Conservation (phyloP, 2,888 invertebrate genomes). For the Pomacea canaliculata region DNA sequence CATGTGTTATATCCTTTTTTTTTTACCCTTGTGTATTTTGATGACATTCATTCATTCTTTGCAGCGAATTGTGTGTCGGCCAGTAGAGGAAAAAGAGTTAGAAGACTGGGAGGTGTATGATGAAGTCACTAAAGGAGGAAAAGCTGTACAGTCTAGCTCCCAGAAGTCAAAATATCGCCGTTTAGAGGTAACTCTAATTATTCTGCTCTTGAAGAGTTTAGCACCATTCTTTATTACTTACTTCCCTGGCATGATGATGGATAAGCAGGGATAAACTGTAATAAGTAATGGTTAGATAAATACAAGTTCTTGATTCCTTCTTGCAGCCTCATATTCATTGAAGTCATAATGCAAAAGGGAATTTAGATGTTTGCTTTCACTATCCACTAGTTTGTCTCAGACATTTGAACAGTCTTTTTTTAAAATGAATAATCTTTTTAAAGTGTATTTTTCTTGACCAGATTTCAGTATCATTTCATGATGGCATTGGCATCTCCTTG, state of each 20-base stretch:
- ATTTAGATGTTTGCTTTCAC: too few species aligned
- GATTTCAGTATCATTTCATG: slow-evolving; percentile 62
- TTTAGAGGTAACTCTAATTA: slow-evolving; percentile 34
- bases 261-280: too few species aligned
- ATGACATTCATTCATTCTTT: slow-evolving; percentile 1
- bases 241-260: too few species aligned
- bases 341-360: too few species aligned
- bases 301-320: too few species aligned
- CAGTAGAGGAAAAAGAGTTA: slow-evolving; percentile 35
- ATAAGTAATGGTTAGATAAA: too few species aligned
- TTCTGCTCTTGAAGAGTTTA: not conserved
- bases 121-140: slow-evolving; percentile 27
- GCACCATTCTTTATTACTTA: too few species aligned
- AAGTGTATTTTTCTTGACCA: slow-evolving; percentile 6
- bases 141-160: not conserved
- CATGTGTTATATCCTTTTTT: not conserved
- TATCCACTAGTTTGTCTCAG: too few species aligned
- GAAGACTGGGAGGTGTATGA: slow-evolving; percentile 61
- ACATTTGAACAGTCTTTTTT: too few species aligned
- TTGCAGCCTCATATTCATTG: too few species aligned
- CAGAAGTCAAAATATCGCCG: slow-evolving; percentile 12
- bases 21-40: too few species aligned
- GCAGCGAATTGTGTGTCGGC: slow-evolving; percentile 40
- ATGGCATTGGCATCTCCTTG: slow-evolving; percentile 83
- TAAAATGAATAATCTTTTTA: too few species aligned